Conservation (phyloP, 2,888 invertebrate species). For the Urechis unicinctus region DNA sequence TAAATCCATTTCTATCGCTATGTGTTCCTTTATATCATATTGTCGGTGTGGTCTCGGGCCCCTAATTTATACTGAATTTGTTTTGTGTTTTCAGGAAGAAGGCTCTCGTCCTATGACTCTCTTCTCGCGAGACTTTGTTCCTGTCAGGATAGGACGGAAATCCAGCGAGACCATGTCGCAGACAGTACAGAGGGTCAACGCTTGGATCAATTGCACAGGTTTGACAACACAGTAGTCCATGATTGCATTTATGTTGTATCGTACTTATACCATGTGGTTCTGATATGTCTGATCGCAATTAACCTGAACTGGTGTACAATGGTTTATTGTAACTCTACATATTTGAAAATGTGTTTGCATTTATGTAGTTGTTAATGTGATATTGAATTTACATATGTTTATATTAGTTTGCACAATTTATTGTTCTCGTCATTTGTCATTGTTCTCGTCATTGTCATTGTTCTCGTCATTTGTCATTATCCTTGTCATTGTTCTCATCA, state of each 20-base stretch:
- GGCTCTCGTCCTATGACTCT: neutral
- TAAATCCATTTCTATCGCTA: no score
- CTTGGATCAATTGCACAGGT: neutral
- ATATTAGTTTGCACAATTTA: conserved; percentile 1
- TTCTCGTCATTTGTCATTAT: no score
- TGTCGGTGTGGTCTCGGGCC: no score
- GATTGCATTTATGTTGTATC: no score
- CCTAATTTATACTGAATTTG: no score
- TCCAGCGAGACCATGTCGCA: neutral
- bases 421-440: neutral
- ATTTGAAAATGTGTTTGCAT: neutral
- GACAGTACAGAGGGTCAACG: neutral
- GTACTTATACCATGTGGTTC: no score
- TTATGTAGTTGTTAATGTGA: conserved; percentile 2
- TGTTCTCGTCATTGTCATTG: no score
- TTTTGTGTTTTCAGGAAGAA: neutral
- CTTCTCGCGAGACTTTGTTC: neutral
- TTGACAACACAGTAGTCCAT: no score
- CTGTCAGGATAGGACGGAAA: neutral
- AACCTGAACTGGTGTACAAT: no score
- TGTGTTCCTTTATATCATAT: no score
- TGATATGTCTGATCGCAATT: no score
- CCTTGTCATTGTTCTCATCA: no score
- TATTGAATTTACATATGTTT: neutral
- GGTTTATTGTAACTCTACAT: neutral